Conservation (phyloP, 2,797 vertebrate species). For the Tinamus major region DNA sequence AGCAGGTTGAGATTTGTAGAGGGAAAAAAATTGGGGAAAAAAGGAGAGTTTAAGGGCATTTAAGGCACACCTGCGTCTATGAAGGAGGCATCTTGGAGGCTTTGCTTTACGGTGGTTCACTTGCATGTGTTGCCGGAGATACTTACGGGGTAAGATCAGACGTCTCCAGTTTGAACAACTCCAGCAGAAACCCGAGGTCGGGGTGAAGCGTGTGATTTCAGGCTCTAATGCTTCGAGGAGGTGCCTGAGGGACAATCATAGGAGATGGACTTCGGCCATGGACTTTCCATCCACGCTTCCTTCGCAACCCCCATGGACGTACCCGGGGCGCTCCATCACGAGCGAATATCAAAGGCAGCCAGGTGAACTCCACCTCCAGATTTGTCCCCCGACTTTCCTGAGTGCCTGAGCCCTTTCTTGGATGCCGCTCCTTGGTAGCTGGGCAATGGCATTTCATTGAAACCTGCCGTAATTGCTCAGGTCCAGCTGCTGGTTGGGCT, state of each 20-base stretch:
- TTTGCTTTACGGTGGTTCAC: not conserved
- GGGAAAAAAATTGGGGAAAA: not conserved
- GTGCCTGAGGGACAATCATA: not conserved
- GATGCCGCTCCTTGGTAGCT: not conserved
- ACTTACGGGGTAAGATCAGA: not conserved
- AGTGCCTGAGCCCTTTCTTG: not conserved
- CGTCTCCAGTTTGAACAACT: not conserved
- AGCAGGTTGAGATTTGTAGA: not conserved
- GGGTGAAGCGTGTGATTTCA: not conserved
- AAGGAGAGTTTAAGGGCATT: not conserved
- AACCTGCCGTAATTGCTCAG: not conserved
- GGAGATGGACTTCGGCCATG: not conserved
- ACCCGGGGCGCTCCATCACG: too few relatives aligned
- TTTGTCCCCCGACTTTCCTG: not conserved
- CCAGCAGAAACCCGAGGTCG: not conserved
- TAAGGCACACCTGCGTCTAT: too few relatives aligned
- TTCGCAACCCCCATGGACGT: not conserved
- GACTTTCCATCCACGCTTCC: fast-evolving
- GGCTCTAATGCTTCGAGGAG: not conserved
- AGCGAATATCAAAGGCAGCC: not conserved
- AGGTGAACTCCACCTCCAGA: not conserved
- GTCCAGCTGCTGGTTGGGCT: not conserved
- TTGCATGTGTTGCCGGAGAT: fast-evolving
- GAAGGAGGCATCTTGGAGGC: fast-evolving
- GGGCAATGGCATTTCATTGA: not conserved